These are phyloP conservation scores for Melipona quadrifasciata DNA, from an alignment of 1,140 invertebrate genomes.

Conservation along the genomic window DNA sequence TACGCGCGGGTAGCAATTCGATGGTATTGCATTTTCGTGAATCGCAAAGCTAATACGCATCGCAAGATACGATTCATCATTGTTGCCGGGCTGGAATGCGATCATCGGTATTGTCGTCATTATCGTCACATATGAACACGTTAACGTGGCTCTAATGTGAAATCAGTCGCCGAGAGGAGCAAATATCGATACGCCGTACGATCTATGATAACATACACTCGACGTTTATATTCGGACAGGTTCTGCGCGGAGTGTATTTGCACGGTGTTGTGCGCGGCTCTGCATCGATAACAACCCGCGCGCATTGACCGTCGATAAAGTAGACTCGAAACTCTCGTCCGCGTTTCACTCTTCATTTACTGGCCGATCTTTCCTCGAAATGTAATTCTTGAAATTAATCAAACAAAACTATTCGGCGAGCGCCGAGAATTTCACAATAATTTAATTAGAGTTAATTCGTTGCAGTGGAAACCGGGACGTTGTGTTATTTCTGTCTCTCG, in stretches of 20 bases:
- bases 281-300: not conserved
- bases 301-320: conserved; percentile 28
- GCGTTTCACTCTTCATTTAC: not conserved
- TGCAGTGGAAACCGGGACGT: not conserved
- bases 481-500: not conserved
- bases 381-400: not conserved
- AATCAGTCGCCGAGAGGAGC: conserved; percentile 19
- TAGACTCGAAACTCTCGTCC: not conserved
- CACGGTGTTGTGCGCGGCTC: not conserved
- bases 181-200: conserved; percentile 4
- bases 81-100: not conserved
- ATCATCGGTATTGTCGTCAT: conserved; percentile 12
- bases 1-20: not conserved
- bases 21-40: conserved; percentile 27
- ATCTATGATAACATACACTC: conserved; percentile 10
- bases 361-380: not conserved
- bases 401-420: too few species aligned
- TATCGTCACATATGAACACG: conserved; percentile 12
- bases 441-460: not conserved
- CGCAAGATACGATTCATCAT: conserved; percentile 39
- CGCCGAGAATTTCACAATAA: not conserved
- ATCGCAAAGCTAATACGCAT: conserved; percentile 10
- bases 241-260: not conserved
- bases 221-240: conserved; percentile 12
- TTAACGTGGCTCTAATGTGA: conserved; percentile 24